Conservation (phyloP, 2,888 invertebrate species). For the Perdita meconis region DNA sequence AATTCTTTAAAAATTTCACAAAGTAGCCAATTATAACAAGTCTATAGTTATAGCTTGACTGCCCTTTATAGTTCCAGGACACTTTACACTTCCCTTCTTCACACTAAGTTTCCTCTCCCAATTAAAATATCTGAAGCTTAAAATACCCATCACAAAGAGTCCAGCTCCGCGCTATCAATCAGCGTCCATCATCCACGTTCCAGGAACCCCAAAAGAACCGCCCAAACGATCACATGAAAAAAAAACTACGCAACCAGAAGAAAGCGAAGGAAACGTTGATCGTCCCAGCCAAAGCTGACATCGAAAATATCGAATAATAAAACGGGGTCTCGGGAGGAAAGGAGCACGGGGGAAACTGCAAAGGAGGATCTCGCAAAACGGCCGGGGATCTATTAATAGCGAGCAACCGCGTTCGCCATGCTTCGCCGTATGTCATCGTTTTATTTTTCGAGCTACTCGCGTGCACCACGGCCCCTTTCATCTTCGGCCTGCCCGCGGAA, state of each 20-base stretch:
- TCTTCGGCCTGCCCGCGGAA: conserved; percentile 59
- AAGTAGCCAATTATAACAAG: too few relatives aligned
- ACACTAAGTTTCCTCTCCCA: too few relatives aligned
- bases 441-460: conserved; percentile 67
- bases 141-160: too few relatives aligned
- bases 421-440: conserved; percentile 64
- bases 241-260: not conserved
- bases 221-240: too few relatives aligned
- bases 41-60: too few relatives aligned
- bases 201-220: too few relatives aligned
- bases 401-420: conserved; percentile 41
- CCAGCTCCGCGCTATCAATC: too few relatives aligned
- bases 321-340: conserved; percentile 7
- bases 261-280: not conserved
- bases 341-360: conserved; percentile 4
- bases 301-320: conserved; percentile 27
- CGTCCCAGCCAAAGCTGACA: not conserved
- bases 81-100: too few relatives aligned
- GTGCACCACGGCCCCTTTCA: conserved; percentile 68
- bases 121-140: too few relatives aligned
- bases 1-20: too few relatives aligned
- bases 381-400: conserved; percentile 75
- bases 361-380: conserved; percentile 46
- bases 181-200: too few relatives aligned
- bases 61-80: too few relatives aligned